Base-by-base conservation (phyloP, 2,888 invertebrate species). In the Abrostola triplasia region DNA sequence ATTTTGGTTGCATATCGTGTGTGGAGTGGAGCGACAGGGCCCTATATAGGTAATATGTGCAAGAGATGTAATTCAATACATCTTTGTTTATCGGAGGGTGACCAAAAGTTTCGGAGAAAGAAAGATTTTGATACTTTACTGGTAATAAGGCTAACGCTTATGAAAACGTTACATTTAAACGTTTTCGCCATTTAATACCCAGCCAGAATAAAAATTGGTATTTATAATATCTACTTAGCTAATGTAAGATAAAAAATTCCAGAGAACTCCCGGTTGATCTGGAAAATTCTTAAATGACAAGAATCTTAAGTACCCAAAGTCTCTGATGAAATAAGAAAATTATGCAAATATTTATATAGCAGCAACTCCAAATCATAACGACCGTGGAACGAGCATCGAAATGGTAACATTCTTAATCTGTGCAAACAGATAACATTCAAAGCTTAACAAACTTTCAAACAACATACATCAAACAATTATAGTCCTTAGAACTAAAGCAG, bases 321-420 rank as follows among this genome's bases (percentile, higher is more conserved):
- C 63, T 65, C 48, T 67, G 62, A 68, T 54, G 61, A 67, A 74
- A 74, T 71, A 74, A 68, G 59, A 63, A 69, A 73, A 73, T 80
- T 78, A 75, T 76, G 68, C 61, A 73, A 80, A 77, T 77, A 76
- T 74, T 67, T 75, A 59, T 75, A 69, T 67, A 66, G 54, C 57
- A 65, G 47, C 72, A 75, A 76, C 78, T 76, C 70, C 66, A 77
- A 81, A 81, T 80, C 76, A 79, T 81, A 86, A 83, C 80, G 79
- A 79, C 80, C 77, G 84, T 65, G 72, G 77, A 86, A 88, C 83
- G 85, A 88, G 84, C 88, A 87, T 84, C 81, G 84, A 83, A 85
- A 82, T 80, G 76, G 82, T 78, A 83, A 84, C 85, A 86, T 86
- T 87, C 84, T 81, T 90, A 91, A 90, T 89, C 90, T 88, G 81